phyloP scores from a whole-genome alignment of 2,113 vertebrate species.

The Pristiophorus japonicus region DNA sequence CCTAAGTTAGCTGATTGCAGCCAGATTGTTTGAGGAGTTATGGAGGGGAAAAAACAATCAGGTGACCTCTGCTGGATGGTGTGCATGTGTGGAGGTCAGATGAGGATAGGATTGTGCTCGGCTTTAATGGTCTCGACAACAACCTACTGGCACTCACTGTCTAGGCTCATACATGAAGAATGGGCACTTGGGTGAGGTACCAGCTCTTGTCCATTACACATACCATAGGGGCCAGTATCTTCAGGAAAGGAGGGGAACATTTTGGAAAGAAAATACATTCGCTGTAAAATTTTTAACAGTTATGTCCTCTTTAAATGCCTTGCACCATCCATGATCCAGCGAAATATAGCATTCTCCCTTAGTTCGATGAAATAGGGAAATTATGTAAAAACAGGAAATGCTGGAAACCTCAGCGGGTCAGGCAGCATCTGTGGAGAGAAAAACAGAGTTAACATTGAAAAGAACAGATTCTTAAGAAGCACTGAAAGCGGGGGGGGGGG shows the following conservation, averaged over 20 bases:
- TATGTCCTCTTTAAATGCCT: too few species aligned
- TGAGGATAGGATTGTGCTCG: background rate
- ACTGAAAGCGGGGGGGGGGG: too few species aligned
- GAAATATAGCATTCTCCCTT: background rate
- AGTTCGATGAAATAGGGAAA: background rate
- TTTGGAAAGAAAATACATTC: background rate
- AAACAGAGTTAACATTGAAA: too few species aligned
- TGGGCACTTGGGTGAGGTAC: background rate
- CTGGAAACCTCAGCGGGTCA: too few species aligned
- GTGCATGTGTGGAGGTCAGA: too few species aligned
- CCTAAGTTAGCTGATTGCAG: background rate
- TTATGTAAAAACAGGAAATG: too few species aligned
- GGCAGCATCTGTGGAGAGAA: too few species aligned
- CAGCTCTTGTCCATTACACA: background rate
- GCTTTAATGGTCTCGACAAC: background rate
- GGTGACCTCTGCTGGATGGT: background rate
- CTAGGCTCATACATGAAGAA: background rate
- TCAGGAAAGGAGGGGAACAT: background rate
- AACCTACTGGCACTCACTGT: background rate
- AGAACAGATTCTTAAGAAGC: too few species aligned
- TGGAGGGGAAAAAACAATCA: background rate
- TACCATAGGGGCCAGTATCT: background rate
- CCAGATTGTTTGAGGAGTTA: background rate
- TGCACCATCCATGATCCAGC: background rate
- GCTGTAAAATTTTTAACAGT: background rate